These are phyloP conservation scores for Hippasteria phrygiana DNA, from an alignment of 53 echinoderm and acorn worm genomes.

Conservation along the genomic window DNA sequence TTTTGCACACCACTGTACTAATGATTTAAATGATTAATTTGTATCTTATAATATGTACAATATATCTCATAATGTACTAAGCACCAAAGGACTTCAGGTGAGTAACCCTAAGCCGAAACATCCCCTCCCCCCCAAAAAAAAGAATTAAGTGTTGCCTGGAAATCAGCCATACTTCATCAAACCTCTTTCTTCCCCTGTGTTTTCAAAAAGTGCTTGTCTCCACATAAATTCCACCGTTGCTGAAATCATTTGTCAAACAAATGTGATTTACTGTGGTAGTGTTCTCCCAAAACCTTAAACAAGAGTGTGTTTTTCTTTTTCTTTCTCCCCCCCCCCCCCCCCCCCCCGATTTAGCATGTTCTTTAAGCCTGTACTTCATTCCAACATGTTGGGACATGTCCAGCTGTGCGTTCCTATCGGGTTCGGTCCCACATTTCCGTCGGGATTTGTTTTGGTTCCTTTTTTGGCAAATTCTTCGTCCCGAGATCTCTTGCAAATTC, in stretches of 20 bases:
- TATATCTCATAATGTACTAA: too few relatives aligned
- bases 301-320: constrained; percentile 7
- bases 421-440: constrained; percentile 12
- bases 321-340: not conserved
- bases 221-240: constrained; percentile 25
- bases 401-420: constrained; percentile 16
- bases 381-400: constrained; percentile 53
- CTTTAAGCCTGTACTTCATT: constrained; percentile 12
- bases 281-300: constrained; percentile 39
- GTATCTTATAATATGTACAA: too few relatives aligned
- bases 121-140: not conserved
- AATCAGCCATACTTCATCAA: not conserved
- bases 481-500: not conserved
- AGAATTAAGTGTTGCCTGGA: not conserved
- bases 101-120: too few relatives aligned
- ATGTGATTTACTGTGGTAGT: constrained; percentile 32
- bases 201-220: not conserved
- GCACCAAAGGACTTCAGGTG: too few relatives aligned
- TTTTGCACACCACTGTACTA: too few relatives aligned
- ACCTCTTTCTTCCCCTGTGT: not conserved
- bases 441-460: constrained; percentile 18
- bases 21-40: too few relatives aligned
- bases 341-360: not conserved
- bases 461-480: constrained; percentile 12
- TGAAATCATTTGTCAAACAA: constrained; percentile 26